Conservation (phyloP, 2,797 vertebrate genomes). For the Pristis pectinata region DNA sequence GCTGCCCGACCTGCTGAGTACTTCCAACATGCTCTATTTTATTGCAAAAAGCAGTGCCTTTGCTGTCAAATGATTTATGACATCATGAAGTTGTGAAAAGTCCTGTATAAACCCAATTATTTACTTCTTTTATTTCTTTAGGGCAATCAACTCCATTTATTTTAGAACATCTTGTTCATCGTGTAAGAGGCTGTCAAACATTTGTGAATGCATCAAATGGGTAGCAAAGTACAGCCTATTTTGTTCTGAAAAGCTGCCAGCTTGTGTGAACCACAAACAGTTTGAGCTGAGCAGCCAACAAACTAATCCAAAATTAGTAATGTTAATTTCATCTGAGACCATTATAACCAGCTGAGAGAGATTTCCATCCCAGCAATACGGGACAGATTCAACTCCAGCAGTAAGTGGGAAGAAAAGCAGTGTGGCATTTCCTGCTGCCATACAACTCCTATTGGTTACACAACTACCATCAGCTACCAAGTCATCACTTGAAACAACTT, state of each 20-base stretch:
- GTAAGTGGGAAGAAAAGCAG: neutral
- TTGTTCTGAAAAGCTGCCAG: neutral
- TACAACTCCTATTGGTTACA: neutral
- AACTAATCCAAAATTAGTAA: neutral
- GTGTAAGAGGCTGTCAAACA: neutral
- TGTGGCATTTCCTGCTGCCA: neutral
- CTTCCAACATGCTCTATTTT: too few relatives aligned
- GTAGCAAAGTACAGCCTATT: neutral
- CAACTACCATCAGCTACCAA: neutral
- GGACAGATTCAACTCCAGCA: neutral
- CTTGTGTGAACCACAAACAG: neutral
- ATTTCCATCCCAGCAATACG: neutral
- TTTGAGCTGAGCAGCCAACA: neutral
- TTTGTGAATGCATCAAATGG: neutral
- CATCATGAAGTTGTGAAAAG: neutral
- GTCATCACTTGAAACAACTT: neutral
- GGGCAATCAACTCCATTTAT: neutral
- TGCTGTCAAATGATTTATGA: neutral
- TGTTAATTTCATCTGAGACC: slow-evolving; percentile 6
- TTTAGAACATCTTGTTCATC: neutral
- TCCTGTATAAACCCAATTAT: neutral
- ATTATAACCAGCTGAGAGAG: neutral
- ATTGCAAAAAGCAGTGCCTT: neutral
- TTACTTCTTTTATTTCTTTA: neutral
- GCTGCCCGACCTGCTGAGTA: too few relatives aligned